Percentiles rank a stretch among this genome's conserved stretches.
Conservation (phyloP, 2,797 vertebrate species). For the Pseudochirops cupreus region DNA sequence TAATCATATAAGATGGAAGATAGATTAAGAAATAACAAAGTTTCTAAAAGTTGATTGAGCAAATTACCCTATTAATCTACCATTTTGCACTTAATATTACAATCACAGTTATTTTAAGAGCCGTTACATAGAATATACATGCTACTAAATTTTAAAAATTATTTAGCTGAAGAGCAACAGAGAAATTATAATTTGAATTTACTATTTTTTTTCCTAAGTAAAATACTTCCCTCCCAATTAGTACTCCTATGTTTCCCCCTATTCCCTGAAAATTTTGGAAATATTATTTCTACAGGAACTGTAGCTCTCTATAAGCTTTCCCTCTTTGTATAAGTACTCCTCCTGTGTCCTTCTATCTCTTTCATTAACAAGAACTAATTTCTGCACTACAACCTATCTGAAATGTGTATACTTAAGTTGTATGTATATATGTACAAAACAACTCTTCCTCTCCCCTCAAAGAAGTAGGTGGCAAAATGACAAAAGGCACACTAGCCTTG, state of each 20-base stretch:
- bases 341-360: background rate
- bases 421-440: background rate
- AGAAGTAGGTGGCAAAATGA: background rate
- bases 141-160: conserved; percentile 25
- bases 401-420: background rate
- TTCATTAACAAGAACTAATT: background rate
- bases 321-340: background rate
- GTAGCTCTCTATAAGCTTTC: background rate
- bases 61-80: conserved; percentile 19
- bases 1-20: background rate
- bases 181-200: background rate
- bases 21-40: background rate
- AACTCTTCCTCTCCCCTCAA: background rate
- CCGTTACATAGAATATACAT: background rate
- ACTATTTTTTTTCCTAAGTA: background rate
- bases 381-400: background rate
- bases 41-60: background rate
- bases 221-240: background rate
- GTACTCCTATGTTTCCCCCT: background rate
- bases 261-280: background rate
- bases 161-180: background rate
- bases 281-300: background rate
- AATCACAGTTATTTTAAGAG: background rate
- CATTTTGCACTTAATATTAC: conserved; percentile 23
- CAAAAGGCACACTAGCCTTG: background rate